phyloP scores from a whole-genome alignment of 92 coral and sea anemone genomes.

The Siderastrea siderea region DNA sequence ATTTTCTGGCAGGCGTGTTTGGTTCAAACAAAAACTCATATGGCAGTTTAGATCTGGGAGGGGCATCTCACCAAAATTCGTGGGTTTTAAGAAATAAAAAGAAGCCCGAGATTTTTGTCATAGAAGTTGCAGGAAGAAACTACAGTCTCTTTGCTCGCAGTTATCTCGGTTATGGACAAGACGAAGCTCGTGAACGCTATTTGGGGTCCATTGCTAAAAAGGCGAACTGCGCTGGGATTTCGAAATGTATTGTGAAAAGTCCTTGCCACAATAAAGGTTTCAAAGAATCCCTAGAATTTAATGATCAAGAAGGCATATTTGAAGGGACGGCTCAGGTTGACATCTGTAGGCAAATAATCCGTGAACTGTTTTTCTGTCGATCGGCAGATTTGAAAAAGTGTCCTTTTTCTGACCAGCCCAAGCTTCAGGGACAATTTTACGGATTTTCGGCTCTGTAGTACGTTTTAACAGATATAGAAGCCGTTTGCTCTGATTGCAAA shows the following conservation, averaged over 20 bases:
- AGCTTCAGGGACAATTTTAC: slow-evolving; percentile 40
- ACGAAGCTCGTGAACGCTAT: slow-evolving; percentile 39
- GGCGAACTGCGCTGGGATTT: background rate
- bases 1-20: slow-evolving; percentile 54
- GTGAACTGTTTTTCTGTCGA: slow-evolving; percentile 42
- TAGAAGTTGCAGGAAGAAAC: slow-evolving; percentile 19
- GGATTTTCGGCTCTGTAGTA: background rate
- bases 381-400: background rate
- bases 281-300: background rate
- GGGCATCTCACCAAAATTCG: slow-evolving; percentile 66
- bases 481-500: slow-evolving; percentile 22
- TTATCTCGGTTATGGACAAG: slow-evolving; percentile 60
- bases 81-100: slow-evolving; percentile 16
- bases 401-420: too few species aligned
- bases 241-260: slow-evolving; percentile 6
- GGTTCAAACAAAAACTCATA: background rate
- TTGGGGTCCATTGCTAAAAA: slow-evolving; percentile 5
- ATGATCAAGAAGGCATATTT: slow-evolving; percentile 4
- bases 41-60: slow-evolving; percentile 60
- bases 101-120: background rate
- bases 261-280: too few species aligned
- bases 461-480: slow-evolving; percentile 22
- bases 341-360: slow-evolving; percentile 10
- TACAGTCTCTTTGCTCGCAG: slow-evolving; percentile 50
- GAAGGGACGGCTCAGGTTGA: slow-evolving; percentile 4